Evolutionary conservation across 2,797 vertebrate genomes (phyloP).

Genomic region (Sebastes glaucus): DNA sequence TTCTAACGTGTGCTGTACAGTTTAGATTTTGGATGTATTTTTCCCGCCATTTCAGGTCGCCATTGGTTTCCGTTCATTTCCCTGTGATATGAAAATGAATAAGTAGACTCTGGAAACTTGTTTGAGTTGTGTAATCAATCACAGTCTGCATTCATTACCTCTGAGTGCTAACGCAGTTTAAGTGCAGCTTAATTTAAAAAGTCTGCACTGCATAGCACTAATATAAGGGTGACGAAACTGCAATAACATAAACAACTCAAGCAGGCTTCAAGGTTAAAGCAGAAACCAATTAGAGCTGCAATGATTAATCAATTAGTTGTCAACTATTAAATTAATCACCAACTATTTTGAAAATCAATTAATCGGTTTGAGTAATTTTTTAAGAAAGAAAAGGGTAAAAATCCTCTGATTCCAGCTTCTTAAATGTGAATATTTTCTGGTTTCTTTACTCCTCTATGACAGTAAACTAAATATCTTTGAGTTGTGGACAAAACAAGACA

Average conservation of each 20-base stretch:
- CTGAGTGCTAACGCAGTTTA: background rate
- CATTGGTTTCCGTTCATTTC: background rate
- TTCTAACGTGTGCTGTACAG: background rate
- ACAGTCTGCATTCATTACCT: background rate
- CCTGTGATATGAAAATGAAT: background rate
- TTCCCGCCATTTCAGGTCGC: background rate
- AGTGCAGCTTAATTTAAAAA: background rate
- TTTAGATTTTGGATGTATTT: background rate
- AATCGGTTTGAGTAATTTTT: rapidly evolving
- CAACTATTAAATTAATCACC: too few relatives aligned
- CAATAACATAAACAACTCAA: background rate
- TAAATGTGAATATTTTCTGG: too few relatives aligned
- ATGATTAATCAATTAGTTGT: too few relatives aligned
- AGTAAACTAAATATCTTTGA: too few relatives aligned
- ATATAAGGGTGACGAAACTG: background rate
- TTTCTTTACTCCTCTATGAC: too few relatives aligned
- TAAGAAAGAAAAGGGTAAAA: too few relatives aligned
- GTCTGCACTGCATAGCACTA: background rate
- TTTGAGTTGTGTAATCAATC: background rate
- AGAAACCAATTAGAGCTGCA: too few relatives aligned
- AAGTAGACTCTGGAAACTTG: background rate
- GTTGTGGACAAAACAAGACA: too few relatives aligned
- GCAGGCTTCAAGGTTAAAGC: too few relatives aligned
- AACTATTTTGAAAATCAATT: too few relatives aligned
- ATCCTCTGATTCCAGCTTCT: too few relatives aligned